Percentiles rank a stretch among this genome's conserved stretches.
phyloP scores from a whole-genome alignment of 2,113 vertebrate species.

The Protobothrops mucrosquamatus region DNA sequence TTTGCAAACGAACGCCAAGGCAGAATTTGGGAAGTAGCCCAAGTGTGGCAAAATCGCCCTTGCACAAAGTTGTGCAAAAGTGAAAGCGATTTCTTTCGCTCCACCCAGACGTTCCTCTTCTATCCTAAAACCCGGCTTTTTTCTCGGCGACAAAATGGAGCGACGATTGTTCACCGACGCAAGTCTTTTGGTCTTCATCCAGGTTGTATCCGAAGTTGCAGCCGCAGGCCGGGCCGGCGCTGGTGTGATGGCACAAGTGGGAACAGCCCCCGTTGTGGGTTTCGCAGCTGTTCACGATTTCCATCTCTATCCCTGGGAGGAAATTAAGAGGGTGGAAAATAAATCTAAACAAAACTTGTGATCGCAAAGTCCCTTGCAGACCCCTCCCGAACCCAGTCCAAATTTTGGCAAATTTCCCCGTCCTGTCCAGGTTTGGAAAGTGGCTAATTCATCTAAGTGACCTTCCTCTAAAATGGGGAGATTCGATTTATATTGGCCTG shows the following conservation, averaged over 20 bases:
- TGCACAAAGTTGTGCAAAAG: not conserved
- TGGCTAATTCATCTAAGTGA: no score
- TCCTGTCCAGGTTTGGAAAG: not conserved
- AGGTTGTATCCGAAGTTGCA: slow-evolving; percentile 84
- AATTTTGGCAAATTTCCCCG: not conserved
- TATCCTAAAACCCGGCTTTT: no score
- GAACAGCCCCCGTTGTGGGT: slow-evolving; percentile 85
- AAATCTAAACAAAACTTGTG: not conserved
- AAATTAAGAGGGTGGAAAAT: not conserved
- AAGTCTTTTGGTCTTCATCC: slow-evolving; percentile 82
- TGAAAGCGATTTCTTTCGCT: rapidly evolving
- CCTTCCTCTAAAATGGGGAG: no score
- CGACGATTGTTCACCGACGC: slow-evolving; percentile 69
- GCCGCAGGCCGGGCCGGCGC: slow-evolving; percentile 78
- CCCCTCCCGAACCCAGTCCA: not conserved
- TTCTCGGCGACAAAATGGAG: no score
- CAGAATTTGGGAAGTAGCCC: not conserved
- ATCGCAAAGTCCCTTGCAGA: not conserved
- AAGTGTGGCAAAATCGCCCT: not conserved
- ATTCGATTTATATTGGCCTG: no score
- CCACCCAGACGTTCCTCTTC: no score
- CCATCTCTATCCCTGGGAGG: slow-evolving; percentile 90
- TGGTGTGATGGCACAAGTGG: slow-evolving; percentile 85
- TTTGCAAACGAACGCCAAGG: not conserved
- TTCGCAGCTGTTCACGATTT: slow-evolving; percentile 95